Conservation (phyloP, 2,113 vertebrate genomes). For the Formicarius rufipectus region DNA sequence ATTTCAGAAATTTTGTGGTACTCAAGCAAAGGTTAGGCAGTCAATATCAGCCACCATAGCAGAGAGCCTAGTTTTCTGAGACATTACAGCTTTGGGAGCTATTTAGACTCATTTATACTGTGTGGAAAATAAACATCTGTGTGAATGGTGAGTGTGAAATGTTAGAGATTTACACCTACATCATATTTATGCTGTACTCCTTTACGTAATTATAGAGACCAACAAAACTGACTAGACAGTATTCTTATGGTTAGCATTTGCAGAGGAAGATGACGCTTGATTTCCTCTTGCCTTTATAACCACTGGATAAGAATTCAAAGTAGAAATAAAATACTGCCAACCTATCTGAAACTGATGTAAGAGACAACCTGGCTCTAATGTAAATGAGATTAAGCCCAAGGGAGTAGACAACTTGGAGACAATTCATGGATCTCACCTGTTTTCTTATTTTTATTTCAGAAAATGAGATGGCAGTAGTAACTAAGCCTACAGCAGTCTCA, state of each 20-base stretch:
- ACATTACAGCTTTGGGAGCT: not conserved
- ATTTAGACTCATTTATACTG: not conserved
- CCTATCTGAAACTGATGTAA: not conserved
- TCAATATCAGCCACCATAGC: not conserved
- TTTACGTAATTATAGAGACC: slow-evolving; percentile 24
- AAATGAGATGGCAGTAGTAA: not conserved
- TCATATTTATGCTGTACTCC: not conserved
- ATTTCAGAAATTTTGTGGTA: not conserved
- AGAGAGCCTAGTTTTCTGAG: not conserved
- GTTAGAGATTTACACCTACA: slow-evolving; percentile 49
- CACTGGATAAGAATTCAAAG: not conserved
- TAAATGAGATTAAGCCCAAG: not conserved
- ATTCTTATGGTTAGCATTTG: slow-evolving; percentile 30
- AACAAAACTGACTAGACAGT: not conserved
- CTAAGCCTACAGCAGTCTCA: not conserved
- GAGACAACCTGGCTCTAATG: not conserved
- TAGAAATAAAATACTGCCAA: not conserved
- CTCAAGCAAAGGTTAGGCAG: not conserved
- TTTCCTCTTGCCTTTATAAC: not conserved
- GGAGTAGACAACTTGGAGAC: not conserved
- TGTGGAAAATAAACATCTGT: slow-evolving; percentile 35
- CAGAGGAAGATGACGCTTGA: not conserved
- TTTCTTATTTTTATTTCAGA: not conserved
- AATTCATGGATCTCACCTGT: not conserved
- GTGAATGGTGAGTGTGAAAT: not conserved